phyloP scores from a whole-genome alignment of 2,113 vertebrate genomes.

The Craseonycteris thonglongyai region DNA sequence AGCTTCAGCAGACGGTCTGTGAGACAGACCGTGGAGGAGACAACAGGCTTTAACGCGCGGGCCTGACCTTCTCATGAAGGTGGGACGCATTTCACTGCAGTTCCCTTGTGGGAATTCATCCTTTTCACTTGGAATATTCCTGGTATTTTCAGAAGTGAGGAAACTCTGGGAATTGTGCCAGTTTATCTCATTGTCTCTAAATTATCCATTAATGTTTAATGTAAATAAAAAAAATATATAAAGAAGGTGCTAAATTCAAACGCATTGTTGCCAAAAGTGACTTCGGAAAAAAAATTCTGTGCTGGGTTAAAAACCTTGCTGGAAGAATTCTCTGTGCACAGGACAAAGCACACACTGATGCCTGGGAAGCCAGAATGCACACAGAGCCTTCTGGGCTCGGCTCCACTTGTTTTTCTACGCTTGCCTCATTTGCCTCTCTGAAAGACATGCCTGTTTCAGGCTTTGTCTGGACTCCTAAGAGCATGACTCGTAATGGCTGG shows the following conservation, averaged over 20 bases:
- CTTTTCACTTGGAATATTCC: background rate
- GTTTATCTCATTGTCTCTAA: background rate
- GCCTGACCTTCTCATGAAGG: background rate
- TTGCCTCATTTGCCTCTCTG: background rate
- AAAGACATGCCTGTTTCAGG: background rate
- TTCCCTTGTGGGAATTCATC: background rate
- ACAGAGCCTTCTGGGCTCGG: accelerated
- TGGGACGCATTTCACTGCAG: accelerated
- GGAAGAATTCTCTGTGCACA: background rate
- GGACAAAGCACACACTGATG: background rate
- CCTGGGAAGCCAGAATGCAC: background rate
- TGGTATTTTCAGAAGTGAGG: slow-evolving; percentile 2
- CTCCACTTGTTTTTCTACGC: background rate
- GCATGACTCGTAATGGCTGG: background rate
- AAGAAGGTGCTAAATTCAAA: background rate
- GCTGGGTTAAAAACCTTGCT: background rate
- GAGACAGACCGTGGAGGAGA: background rate
- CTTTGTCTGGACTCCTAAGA: background rate
- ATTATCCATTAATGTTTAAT: slow-evolving; percentile 24
- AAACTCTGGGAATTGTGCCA: background rate
- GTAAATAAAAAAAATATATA: slow-evolving; percentile 19
- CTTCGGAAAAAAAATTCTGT: background rate
- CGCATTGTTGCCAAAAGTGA: background rate
- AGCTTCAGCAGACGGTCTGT: background rate
- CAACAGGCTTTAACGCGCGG: accelerated